A percentile compares a stretch with the other conserved stretches of the same genome.
These are phyloP conservation scores for Phaethornis superciliosus DNA, from an alignment of 2,113 vertebrate species.

Conservation along the genomic window DNA sequence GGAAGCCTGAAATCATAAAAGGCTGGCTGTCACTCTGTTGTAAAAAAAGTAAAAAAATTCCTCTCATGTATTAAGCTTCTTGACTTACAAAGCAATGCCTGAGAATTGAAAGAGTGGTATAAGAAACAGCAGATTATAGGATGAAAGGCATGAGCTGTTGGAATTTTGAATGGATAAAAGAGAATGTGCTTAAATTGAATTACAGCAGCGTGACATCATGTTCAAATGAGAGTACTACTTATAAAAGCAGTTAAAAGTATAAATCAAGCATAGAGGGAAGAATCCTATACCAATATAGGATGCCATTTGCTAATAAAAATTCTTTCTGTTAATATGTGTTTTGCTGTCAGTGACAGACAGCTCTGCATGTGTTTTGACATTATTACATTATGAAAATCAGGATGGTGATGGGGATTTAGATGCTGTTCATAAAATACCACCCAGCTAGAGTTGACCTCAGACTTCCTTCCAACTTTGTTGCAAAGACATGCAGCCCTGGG, in stretches of 20 bases:
- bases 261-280: background rate
- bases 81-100: conserved; percentile 14
- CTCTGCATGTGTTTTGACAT: background rate
- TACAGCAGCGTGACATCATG: background rate
- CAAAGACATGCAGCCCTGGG: background rate
- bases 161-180: conserved; percentile 21
- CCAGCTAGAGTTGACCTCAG: background rate
- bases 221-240: background rate
- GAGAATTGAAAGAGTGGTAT: background rate
- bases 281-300: background rate
- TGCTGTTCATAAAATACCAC: background rate
- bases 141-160: conserved; percentile 26
- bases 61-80: background rate
- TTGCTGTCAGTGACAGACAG: background rate
- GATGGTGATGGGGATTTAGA: background rate
- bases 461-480: background rate
- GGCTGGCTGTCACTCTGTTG: background rate
- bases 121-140: conserved; percentile 17
- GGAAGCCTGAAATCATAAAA: background rate
- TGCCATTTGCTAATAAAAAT: background rate
- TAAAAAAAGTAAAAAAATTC: conserved; percentile 1
- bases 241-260: background rate
- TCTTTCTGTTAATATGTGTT: background rate
- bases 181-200: conserved; percentile 24
- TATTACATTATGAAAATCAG: background rate